Conservation (phyloP, 2,888 invertebrate species). For the Drosophila tanythrix region DNA sequence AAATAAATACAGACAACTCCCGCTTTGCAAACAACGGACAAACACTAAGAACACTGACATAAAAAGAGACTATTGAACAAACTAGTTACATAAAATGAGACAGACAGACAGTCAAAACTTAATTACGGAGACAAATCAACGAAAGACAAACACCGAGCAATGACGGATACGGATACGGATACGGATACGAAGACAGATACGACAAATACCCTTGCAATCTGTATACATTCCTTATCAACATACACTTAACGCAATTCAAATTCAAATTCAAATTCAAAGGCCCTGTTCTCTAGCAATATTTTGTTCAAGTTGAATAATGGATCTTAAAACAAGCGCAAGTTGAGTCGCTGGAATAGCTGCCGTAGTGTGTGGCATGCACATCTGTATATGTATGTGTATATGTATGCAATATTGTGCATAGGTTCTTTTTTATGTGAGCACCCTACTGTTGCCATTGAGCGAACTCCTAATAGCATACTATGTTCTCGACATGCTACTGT, state of each 20-base stretch:
- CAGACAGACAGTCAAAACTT: neutral
- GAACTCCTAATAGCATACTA: slow-evolving; percentile 69
- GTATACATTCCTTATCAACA: slow-evolving; percentile 39
- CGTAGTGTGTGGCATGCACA: slow-evolving; percentile 60
- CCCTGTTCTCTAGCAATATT: slow-evolving; percentile 82
- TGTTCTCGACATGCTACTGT: slow-evolving; percentile 58
- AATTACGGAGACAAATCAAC: neutral
- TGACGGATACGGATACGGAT: neutral
- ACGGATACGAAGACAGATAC: neutral
- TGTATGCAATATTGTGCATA: slow-evolving; percentile 40
- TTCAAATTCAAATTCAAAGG: slow-evolving; percentile 42
- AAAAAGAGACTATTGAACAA: slow-evolving; percentile 6
- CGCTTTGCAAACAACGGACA: slow-evolving; percentile 19
- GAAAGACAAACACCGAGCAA: neutral
- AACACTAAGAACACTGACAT: neutral
- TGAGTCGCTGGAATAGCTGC: slow-evolving; percentile 78
- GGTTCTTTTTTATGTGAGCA: slow-evolving; percentile 27
- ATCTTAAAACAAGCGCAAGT: slow-evolving; percentile 73
- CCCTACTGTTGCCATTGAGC: slow-evolving; percentile 75
- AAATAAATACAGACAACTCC: slow-evolving; percentile 22
- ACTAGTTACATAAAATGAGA: slow-evolving; percentile 6
- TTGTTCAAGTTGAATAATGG: slow-evolving; percentile 73
- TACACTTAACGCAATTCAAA: slow-evolving; percentile 33
- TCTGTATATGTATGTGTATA: slow-evolving; percentile 22
- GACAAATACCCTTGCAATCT: slow-evolving; percentile 67